Percentiles rank a stretch among this genome's conserved stretches.
These are phyloP conservation scores for Proterorhinus semilunaris DNA, from an alignment of 2,113 vertebrate genomes.

Conservation along the genomic window DNA sequence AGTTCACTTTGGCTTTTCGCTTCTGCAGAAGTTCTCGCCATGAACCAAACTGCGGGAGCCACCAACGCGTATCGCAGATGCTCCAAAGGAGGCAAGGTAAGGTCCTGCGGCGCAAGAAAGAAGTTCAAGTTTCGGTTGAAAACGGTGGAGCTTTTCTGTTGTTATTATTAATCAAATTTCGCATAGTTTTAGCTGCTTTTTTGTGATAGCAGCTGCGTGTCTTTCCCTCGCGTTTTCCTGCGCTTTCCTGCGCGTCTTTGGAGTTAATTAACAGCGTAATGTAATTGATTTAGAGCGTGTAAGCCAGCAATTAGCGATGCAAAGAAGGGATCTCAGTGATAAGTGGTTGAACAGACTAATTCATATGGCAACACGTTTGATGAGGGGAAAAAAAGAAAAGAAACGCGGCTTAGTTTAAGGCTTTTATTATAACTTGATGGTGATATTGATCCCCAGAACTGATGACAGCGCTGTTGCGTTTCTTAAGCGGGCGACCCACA, in stretches of 20 bases:
- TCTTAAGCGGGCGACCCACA: constrained; percentile 36
- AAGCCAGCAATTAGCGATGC: background rate
- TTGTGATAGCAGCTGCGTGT: background rate
- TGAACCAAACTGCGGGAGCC: constrained; percentile 81
- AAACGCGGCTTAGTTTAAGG: background rate
- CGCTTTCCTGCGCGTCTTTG: constrained; percentile 19
- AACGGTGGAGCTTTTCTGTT: background rate
- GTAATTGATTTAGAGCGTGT: background rate
- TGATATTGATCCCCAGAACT: background rate
- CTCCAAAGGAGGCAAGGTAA: constrained; percentile 78
- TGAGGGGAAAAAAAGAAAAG: background rate
- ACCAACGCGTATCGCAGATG: constrained; percentile 74
- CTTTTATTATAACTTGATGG: constrained; percentile 1
- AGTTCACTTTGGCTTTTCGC: background rate
- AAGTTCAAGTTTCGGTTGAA: constrained; percentile 5
- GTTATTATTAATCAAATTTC: background rate
- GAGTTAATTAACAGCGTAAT: background rate
- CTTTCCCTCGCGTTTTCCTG: background rate
- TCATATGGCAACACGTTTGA: background rate
- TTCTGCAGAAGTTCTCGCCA: constrained; percentile 53
- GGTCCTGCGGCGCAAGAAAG: constrained; percentile 10
- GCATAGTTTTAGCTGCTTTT: background rate
- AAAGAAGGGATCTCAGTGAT: background rate
- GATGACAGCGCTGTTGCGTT: constrained; percentile 28
- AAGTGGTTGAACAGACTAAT: background rate